Conservation (phyloP, 1,140 invertebrate genomes). For the Aphelenchoides fujianensis region DNA sequence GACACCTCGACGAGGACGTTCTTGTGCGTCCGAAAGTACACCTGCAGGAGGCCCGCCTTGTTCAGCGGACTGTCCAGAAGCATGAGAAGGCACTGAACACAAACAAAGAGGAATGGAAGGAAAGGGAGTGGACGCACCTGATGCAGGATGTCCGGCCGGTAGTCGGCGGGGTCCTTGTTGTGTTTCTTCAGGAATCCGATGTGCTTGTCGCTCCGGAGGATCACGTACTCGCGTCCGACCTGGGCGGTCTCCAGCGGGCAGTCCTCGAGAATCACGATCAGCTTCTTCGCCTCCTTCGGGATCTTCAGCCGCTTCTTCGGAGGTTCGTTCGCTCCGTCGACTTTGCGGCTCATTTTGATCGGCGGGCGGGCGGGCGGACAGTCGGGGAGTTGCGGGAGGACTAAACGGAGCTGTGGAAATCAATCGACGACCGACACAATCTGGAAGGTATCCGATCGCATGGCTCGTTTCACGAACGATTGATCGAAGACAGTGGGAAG, state of each 20-base stretch:
- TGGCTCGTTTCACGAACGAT: background rate
- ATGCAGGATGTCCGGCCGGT: conserved; percentile 67
- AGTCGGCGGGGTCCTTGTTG: conserved; percentile 65
- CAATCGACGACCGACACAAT: background rate
- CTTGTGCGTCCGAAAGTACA: conserved; percentile 90
- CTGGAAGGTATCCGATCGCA: background rate
- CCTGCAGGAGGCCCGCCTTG: conserved; percentile 69
- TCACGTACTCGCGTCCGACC: conserved; percentile 65
- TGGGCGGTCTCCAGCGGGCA: conserved; percentile 92
- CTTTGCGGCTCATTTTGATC: background rate
- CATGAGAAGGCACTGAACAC: conserved; percentile 68
- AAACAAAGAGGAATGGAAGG: conserved; percentile 29
- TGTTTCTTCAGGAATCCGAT: conserved; percentile 63
- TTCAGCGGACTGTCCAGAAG: conserved; percentile 67
- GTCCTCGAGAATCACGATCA: conserved; percentile 87
- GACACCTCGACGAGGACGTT: conserved; percentile 98
- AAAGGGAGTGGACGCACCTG: conserved; percentile 60
- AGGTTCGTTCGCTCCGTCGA: background rate
- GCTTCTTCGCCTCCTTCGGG: conserved; percentile 39
- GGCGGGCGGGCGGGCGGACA: background rate
- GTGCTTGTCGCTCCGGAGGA: conserved; percentile 66
- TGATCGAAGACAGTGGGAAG: too few relatives aligned
- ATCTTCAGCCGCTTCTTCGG: conserved; percentile 15
- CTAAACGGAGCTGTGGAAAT: background rate
- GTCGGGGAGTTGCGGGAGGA: background rate